phyloP scores from a whole-genome alignment of 1,140 invertebrate species.

The Meteorus sp. region DNA sequence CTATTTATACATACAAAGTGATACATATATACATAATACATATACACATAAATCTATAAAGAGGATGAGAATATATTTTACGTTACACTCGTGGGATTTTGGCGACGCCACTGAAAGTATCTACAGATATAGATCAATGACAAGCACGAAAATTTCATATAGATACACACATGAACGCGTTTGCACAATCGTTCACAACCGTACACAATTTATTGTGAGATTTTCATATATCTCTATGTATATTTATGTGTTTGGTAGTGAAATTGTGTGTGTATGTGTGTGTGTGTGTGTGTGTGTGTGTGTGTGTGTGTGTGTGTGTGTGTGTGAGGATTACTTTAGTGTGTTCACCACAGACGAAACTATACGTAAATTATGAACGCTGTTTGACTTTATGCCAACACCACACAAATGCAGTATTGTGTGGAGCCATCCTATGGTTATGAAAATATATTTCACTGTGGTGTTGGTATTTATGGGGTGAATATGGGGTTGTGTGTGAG shows the following conservation, averaged over 20 bases:
- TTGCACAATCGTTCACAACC: constrained; percentile 13
- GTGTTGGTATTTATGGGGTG: too few relatives aligned
- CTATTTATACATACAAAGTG: neutral
- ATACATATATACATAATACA: neutral
- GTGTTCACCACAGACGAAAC: constrained; percentile 36
- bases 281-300: too few relatives aligned
- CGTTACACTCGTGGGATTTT: neutral
- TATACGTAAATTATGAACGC: constrained; percentile 54
- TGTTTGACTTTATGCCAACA: constrained; percentile 53
- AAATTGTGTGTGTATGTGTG: too few relatives aligned
- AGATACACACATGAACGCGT: constrained; percentile 20
- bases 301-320: neutral
- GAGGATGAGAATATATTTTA: neutral
- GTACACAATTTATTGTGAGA: constrained; percentile 43
- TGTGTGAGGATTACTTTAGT: too few relatives aligned
- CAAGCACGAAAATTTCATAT: too few relatives aligned
- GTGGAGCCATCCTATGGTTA: too few relatives aligned
- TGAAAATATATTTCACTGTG: too few relatives aligned
- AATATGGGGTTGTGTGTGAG: too few relatives aligned
- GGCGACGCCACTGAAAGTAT: constrained; percentile 1
- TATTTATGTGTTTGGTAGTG: too few relatives aligned
- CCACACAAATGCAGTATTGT: constrained; percentile 32
- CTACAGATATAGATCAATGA: constrained; percentile 6
- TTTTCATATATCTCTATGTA: too few relatives aligned
- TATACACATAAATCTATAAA: neutral